Evolutionary conservation across 2,797 vertebrate genomes (phyloP).

Genomic region (Falco rusticolus): DNA sequence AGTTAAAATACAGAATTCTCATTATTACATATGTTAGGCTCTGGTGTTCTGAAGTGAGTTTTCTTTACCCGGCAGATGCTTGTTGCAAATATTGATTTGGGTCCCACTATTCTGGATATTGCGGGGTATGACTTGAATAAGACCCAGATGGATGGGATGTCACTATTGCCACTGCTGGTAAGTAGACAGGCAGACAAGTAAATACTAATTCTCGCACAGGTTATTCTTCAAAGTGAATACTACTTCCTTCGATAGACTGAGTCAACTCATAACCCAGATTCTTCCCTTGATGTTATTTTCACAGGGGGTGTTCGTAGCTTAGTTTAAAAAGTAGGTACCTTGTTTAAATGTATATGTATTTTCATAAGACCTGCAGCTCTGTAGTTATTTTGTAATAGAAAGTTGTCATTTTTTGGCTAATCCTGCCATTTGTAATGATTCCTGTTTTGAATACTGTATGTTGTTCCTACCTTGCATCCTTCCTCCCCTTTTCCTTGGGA

Average conservation of each 20-base stretch:
- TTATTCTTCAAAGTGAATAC: not conserved
- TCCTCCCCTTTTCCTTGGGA: not conserved
- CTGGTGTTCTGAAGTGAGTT: not conserved
- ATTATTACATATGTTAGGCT: not conserved
- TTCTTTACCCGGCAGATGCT: slow-evolving; percentile 80
- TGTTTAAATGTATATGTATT: not conserved
- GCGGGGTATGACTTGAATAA: slow-evolving; percentile 88
- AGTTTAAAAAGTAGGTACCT: not conserved
- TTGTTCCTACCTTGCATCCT: not conserved
- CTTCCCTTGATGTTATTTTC: not conserved
- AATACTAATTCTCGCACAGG: not conserved
- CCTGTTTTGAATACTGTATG: not conserved
- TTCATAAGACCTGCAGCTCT: not conserved
- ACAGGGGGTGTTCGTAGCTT: not conserved
- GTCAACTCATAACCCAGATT: not conserved
- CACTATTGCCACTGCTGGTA: slow-evolving; percentile 90
- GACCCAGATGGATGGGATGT: slow-evolving; percentile 96
- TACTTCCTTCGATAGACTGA: not conserved
- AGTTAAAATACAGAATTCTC: not conserved
- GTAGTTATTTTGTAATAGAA: not conserved
- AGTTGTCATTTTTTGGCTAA: not conserved
- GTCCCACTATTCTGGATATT: slow-evolving; percentile 95
- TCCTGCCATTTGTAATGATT: not conserved
- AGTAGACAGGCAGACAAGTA: slow-evolving; percentile 32
- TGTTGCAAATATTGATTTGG: slow-evolving; percentile 94